Percentiles rank a stretch among this genome's conserved stretches.
Evolutionary conservation across 2,888 invertebrate genomes (phyloP).

Genomic region (Polydrusus pterygomalis): DNA sequence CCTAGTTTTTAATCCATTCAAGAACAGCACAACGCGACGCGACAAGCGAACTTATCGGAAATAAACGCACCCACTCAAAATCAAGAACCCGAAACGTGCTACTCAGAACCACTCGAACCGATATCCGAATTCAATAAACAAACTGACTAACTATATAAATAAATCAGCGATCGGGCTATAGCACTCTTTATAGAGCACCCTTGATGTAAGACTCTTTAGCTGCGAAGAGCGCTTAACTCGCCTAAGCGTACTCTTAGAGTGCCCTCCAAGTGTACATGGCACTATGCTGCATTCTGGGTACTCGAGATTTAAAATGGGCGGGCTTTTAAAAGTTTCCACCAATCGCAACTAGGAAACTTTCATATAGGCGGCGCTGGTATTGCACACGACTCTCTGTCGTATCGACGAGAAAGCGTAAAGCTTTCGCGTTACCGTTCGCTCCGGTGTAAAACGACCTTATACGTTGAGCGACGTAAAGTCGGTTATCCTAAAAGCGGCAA

Average conservation of each 20-base stretch:
- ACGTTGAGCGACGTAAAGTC: conserved; percentile 64
- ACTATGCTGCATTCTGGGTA: conserved; percentile 71
- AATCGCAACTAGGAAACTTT: conserved; percentile 39
- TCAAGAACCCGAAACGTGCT: conserved; percentile 68
- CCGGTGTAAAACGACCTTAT: conserved; percentile 55
- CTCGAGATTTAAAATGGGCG: conserved; percentile 67
- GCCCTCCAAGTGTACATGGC: conserved; percentile 73
- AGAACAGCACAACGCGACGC: conserved; percentile 53
- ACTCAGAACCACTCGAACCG: conserved; percentile 67
- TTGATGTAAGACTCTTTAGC: conserved; percentile 74
- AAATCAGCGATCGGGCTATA: conserved; percentile 74
- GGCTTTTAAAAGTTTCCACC: conserved; percentile 37
- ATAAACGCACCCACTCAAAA: conserved; percentile 55
- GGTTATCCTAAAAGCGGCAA: conserved; percentile 26
- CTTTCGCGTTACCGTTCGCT: conserved; percentile 32
- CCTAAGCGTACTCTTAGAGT: conserved; percentile 74
- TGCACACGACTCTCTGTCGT: conserved; percentile 34
- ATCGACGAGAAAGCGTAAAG: conserved; percentile 35
- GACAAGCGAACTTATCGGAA: conserved; percentile 56
- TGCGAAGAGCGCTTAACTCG: conserved; percentile 74
- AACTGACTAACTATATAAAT: conserved; percentile 74
- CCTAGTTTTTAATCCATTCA: conserved; percentile 54
- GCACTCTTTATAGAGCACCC: conserved; percentile 71
- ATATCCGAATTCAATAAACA: conserved; percentile 73
- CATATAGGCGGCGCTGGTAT: conserved; percentile 34